Percentiles rank a stretch among this genome's conserved stretches.
phyloP scores from a whole-genome alignment of 2,113 vertebrate genomes.

The Ceratotherium simum region DNA sequence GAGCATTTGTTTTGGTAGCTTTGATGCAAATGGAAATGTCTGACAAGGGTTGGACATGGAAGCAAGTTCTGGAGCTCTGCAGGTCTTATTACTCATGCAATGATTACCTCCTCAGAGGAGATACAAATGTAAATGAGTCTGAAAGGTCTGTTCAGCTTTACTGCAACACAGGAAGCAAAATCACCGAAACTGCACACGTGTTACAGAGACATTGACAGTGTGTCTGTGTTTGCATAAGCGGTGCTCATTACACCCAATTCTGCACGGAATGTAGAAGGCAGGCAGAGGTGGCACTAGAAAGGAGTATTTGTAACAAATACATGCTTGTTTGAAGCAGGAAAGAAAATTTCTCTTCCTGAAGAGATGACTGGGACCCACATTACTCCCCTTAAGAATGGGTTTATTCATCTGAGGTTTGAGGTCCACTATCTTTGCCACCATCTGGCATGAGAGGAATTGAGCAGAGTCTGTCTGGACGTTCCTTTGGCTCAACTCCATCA shows the following conservation, averaged over 20 bases:
- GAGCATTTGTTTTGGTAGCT: not conserved
- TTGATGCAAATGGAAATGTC: not conserved
- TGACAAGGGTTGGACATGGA: not conserved
- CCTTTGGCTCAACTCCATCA: constrained; percentile 88
- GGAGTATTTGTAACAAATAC: not conserved
- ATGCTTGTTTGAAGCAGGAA: not conserved
- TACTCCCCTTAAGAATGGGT: not conserved
- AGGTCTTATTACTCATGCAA: not conserved
- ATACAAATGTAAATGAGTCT: not conserved
- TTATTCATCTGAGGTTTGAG: not conserved
- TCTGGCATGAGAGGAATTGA: constrained; percentile 86
- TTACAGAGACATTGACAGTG: not conserved
- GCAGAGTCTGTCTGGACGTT: constrained; percentile 89
- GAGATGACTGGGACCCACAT: not conserved
- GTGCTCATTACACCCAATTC: not conserved
- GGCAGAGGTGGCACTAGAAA: not conserved
- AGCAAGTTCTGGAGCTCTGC: not conserved
- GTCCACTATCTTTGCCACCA: constrained; percentile 82
- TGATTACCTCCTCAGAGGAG: not conserved
- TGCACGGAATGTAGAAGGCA: not conserved
- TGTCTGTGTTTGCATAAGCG: not conserved
- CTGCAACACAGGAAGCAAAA: constrained; percentile 94
- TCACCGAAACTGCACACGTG: constrained; percentile 94
- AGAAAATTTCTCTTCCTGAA: not conserved
- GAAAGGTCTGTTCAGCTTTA: constrained; percentile 90